These are phyloP conservation scores for Menura novaehollandiae DNA, from an alignment of 2,113 vertebrate species.

Conservation along the genomic window DNA sequence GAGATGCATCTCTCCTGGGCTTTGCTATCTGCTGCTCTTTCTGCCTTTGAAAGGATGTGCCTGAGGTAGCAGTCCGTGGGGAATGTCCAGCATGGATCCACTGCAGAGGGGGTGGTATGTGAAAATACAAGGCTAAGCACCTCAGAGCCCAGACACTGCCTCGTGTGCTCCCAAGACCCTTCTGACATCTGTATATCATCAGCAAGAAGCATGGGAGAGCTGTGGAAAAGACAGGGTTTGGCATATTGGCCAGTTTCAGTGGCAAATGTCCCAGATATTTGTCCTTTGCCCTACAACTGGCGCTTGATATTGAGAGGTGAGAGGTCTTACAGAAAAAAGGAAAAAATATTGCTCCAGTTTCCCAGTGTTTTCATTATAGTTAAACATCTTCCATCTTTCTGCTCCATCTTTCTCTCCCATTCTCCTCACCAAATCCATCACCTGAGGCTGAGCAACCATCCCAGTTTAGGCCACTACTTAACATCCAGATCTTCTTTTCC, in stretches of 20 bases:
- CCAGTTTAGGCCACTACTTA: background rate
- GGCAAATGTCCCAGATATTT: background rate
- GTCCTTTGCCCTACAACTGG: background rate
- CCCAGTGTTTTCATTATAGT: background rate
- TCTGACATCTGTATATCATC: background rate
- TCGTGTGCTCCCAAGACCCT: accelerated
- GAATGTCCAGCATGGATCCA: background rate
- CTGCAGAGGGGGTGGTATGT: background rate
- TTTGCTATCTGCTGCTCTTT: background rate
- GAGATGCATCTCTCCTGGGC: background rate
- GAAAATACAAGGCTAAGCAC: background rate
- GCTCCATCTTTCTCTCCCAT: background rate
- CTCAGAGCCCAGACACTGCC: background rate
- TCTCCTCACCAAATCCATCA: background rate
- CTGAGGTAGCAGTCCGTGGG: background rate
- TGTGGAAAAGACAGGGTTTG: background rate
- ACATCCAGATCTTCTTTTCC: too few species aligned
- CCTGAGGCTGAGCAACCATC: background rate
- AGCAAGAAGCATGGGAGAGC: background rate
- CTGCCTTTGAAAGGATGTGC: background rate
- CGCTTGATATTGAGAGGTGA: background rate
- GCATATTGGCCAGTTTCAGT: background rate
- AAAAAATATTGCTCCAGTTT: background rate
- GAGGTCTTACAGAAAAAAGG: background rate
- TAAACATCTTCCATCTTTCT: background rate